These are phyloP conservation scores for Cygnus atratus DNA, from an alignment of 2,113 vertebrate genomes.

Conservation along the genomic window DNA sequence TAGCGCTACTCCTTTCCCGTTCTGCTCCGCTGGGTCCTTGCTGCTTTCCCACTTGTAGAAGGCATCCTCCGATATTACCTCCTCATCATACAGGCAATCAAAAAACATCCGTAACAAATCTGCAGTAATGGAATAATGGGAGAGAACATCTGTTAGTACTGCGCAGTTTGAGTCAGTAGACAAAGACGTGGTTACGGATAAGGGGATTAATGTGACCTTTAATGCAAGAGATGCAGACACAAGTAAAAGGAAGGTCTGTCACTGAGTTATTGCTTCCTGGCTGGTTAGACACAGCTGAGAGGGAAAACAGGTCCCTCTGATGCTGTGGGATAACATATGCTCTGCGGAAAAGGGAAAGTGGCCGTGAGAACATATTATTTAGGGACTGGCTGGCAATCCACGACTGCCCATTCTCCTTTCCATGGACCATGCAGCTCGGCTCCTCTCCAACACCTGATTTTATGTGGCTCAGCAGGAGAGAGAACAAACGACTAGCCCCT, in stretches of 20 bases:
- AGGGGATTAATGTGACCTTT: neutral
- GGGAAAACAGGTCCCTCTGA: neutral
- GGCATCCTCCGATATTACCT: constrained; percentile 97
- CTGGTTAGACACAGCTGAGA: neutral
- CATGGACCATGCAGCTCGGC: neutral
- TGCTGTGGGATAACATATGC: accelerated
- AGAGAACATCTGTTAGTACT: neutral
- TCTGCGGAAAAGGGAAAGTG: neutral
- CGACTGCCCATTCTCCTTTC: neutral
- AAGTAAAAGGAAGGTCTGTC: neutral
- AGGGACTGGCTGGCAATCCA: neutral
- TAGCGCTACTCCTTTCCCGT: constrained; percentile 92
- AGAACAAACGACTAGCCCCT: accelerated
- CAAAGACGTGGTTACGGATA: neutral
- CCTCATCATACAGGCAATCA: constrained; percentile 97
- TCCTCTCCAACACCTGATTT: neutral
- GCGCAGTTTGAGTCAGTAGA: accelerated
- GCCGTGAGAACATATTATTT: accelerated
- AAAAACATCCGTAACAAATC: constrained; percentile 98
- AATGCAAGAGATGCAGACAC: neutral
- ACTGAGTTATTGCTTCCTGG: neutral
- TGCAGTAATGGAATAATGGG: constrained; percentile 8
- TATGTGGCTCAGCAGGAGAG: neutral
- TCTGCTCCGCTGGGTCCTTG: constrained; percentile 94
- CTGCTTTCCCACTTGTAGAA: constrained; percentile 98